A percentile compares a stretch with the other conserved stretches of the same genome.
phyloP scores from a whole-genome alignment of 2,888 invertebrate genomes.

The Pachycephus smyrnensis region DNA sequence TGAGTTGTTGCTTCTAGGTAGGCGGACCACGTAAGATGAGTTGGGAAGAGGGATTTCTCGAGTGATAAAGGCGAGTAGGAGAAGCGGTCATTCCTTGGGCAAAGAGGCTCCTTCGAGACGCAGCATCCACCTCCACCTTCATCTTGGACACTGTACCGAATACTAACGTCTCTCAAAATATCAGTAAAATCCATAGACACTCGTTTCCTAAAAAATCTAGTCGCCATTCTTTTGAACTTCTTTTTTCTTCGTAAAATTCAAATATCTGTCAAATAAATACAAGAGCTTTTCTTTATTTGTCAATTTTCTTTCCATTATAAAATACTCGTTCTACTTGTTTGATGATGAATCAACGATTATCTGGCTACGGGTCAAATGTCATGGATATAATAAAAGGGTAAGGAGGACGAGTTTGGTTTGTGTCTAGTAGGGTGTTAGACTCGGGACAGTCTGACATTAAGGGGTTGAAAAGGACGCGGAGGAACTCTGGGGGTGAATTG shows the following conservation, averaged over 20 bases:
- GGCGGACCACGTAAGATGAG: slow-evolving; percentile 26
- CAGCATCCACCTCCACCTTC: background rate
- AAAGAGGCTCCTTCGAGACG: background rate
- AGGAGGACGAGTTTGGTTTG: background rate
- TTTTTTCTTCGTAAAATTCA: background rate
- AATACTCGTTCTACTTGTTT: background rate
- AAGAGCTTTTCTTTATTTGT: background rate
- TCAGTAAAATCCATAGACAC: background rate
- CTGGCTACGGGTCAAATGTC: background rate
- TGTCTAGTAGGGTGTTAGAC: background rate
- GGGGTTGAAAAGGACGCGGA: background rate
- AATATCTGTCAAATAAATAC: too few species aligned
- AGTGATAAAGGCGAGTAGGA: slow-evolving; percentile 35
- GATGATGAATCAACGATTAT: background rate
- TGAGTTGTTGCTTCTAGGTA: slow-evolving; percentile 21
- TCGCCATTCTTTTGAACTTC: background rate
- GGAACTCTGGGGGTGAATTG: background rate
- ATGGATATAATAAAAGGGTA: background rate
- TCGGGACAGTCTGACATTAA: background rate
- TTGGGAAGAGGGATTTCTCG: slow-evolving; percentile 35
- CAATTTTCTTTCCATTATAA: background rate
- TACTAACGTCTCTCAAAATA: background rate
- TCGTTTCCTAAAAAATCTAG: background rate
- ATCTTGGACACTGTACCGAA: background rate
- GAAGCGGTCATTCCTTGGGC: slow-evolving; percentile 26